Conservation (phyloP, 2,888 invertebrate species). For the Tetanocera ferruginea region DNA sequence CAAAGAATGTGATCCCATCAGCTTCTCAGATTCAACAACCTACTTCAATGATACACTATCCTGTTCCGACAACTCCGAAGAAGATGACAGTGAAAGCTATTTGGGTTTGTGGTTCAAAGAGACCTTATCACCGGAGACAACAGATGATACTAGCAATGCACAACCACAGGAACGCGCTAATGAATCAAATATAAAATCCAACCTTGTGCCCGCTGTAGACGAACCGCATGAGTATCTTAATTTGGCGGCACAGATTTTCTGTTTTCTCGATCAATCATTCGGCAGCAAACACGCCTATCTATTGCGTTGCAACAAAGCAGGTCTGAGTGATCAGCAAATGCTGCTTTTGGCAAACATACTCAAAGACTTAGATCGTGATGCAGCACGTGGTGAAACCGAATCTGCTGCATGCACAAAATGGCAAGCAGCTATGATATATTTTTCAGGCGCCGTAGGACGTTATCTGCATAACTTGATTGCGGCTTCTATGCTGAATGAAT, state of each 20-base stretch:
- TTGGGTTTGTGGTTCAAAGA: slow-evolving; percentile 94
- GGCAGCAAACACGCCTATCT: slow-evolving; percentile 73
- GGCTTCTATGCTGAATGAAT: slow-evolving; percentile 76
- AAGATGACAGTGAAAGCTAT: slow-evolving; percentile 75
- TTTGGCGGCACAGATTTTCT: slow-evolving; percentile 88
- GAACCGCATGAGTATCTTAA: slow-evolving; percentile 90
- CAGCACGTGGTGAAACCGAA: slow-evolving; percentile 81
- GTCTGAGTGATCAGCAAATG: slow-evolving; percentile 88
- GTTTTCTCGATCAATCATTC: slow-evolving; percentile 85
- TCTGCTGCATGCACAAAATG: slow-evolving; percentile 65
- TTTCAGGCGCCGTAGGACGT: slow-evolving; percentile 68
- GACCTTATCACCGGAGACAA: slow-evolving; percentile 80
- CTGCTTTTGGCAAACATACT: slow-evolving; percentile 89
- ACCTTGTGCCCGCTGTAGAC: slow-evolving; percentile 81
- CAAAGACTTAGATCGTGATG: slow-evolving; percentile 91
- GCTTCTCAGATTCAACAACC: slow-evolving; percentile 93
- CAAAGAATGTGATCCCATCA: slow-evolving; percentile 86
- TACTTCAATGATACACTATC: slow-evolving; percentile 95
- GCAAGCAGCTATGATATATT: slow-evolving; percentile 69
- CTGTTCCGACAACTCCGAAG: slow-evolving; percentile 91
- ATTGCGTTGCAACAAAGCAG: slow-evolving; percentile 77
- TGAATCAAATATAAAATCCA: slow-evolving; percentile 70
- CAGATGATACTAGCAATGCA: slow-evolving; percentile 72
- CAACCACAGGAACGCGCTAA: slow-evolving; percentile 73
- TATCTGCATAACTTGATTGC: slow-evolving; percentile 79